Evolutionary conservation across 2,888 invertebrate genomes (phyloP), one percentile per base, ranked within the genome.

Genomic region (Thereva nobilitata): DNA sequence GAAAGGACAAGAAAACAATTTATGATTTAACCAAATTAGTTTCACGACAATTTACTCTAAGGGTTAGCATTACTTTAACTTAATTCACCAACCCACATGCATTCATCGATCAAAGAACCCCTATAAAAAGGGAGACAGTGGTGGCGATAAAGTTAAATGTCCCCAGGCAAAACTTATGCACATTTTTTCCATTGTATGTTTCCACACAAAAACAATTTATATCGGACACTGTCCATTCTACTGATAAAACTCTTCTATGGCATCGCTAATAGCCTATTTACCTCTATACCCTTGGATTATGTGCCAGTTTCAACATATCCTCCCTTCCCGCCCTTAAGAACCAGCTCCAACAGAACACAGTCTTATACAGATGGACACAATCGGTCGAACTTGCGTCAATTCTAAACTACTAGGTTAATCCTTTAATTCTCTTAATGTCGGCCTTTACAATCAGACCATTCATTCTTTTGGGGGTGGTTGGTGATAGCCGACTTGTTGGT

Each of bases 361-460:
- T 37, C n/a, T 53, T 37, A 4, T 12, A 7, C 55, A 23, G 23
- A 23, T 41, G 23, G 61, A 35, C 38, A 37, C 50, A n/a, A 10
- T 4, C 34, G 61, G 50, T 37, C 40, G 50, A 61, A 61, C 61
- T 61, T 61, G 61, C 61, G 61, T 61, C 54, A 55, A 55, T 64
- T 55, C 23, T 23, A 54, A 54, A 47, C 38, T 38, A 64, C 38
- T 79, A 76, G 79, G 78, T 75, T 79, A 79, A 79, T 79, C 79
- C 75, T 73, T 78, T 79, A 78, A 79, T 78, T 75, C 76, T 73
- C 75, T 78, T 77, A 78, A 75, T 74, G 73, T 70, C 12, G 5
- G 37, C 38, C 38, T 37, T 40, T 53, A 23, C 23, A 23, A 23
- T 23, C 23, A 23, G 23, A 23, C 23, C 23, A 23, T 23, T 23